Percentiles rank a stretch among this genome's conserved stretches.
Evolutionary conservation across 1,140 invertebrate genomes (phyloP).

Genomic region (Listronotus bonariensis): DNA sequence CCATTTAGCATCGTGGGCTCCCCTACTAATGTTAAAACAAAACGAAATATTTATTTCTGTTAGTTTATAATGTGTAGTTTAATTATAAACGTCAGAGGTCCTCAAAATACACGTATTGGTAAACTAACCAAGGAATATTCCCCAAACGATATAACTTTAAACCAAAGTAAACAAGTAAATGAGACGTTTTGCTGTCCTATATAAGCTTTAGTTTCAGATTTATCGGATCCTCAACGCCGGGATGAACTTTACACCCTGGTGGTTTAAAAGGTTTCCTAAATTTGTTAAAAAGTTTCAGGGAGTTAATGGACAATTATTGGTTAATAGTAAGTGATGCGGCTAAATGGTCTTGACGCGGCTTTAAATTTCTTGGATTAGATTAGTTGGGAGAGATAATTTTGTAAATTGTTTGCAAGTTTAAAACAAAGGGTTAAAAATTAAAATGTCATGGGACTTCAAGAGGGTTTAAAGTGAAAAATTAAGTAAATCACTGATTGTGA

Average conservation of each 20-base stretch:
- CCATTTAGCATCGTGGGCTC: no score
- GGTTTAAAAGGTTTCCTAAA: slow-evolving; percentile 18
- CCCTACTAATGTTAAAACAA: no score
- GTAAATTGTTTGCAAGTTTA: slow-evolving; percentile 16
- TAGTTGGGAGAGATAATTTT: slow-evolving; percentile 25
- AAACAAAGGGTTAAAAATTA: slow-evolving; percentile 15
- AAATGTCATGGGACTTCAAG: slow-evolving; percentile 8
- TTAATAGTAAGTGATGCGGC: slow-evolving; percentile 29
- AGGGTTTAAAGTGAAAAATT: slow-evolving; percentile 11
- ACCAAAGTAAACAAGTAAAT: slow-evolving; percentile 15
- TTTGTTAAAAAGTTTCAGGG: slow-evolving; percentile 25
- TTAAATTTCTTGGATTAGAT: slow-evolving; percentile 27
- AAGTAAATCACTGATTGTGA: not conserved
- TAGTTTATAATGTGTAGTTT: no score
- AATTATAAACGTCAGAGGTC: slow-evolving; percentile 39
- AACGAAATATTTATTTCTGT: no score
- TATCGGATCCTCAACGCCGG: slow-evolving; percentile 10
- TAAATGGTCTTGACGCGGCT: slow-evolving; percentile 25
- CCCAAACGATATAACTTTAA: slow-evolving; percentile 8
- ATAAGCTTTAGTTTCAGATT: slow-evolving; percentile 7
- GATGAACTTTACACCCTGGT: slow-evolving; percentile 15
- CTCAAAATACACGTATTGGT: slow-evolving; percentile 33
- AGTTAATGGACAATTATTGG: slow-evolving; percentile 32
- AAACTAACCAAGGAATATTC: not conserved
- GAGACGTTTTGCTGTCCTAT: slow-evolving; percentile 11